Evolutionary conservation across 2,888 invertebrate genomes (phyloP).

Genomic region (Notodonta ziczac): DNA sequence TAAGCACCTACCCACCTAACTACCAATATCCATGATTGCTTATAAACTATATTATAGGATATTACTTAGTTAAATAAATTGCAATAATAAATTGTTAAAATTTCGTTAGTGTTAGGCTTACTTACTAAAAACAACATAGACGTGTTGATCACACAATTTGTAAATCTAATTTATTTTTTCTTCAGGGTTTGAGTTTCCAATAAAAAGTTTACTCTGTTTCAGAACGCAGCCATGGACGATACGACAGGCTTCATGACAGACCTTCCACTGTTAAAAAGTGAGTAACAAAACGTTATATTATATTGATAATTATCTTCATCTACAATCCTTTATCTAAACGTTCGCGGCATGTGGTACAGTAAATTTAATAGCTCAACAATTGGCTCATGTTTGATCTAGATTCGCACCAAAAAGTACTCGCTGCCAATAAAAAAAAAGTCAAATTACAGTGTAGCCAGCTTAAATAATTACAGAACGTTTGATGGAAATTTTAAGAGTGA

Average conservation of each 20-base stretch:
- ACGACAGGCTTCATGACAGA: conserved; percentile 95
- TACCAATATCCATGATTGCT: too few species aligned
- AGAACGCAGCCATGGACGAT: conserved; percentile 94
- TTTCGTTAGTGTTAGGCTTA: too few species aligned
- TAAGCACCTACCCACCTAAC: too few species aligned
- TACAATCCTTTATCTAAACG: not conserved
- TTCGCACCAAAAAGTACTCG: conserved; percentile 9
- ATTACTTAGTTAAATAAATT: too few species aligned
- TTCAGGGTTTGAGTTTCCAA: not conserved
- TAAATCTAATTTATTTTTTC: not conserved
- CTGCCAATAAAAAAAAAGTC: conserved; percentile 11
- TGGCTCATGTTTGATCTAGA: conserved; percentile 12
- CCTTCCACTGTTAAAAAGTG: conserved; percentile 95
- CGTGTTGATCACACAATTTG: not conserved
- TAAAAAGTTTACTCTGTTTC: conserved; percentile 57
- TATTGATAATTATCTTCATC: not conserved
- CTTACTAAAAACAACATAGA: too few species aligned
- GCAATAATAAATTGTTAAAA: too few species aligned
- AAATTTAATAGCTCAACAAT: conserved; percentile 8
- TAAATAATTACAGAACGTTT: conserved; percentile 20
- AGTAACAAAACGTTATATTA: conserved; percentile 69
- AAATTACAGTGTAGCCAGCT: conserved; percentile 23
- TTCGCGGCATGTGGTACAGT: conserved; percentile 4
- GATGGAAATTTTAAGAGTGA: conserved; percentile 26
- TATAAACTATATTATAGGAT: too few species aligned